phyloP scores from a whole-genome alignment of 1,140 invertebrate species.

The Lepidurus packardi region DNA sequence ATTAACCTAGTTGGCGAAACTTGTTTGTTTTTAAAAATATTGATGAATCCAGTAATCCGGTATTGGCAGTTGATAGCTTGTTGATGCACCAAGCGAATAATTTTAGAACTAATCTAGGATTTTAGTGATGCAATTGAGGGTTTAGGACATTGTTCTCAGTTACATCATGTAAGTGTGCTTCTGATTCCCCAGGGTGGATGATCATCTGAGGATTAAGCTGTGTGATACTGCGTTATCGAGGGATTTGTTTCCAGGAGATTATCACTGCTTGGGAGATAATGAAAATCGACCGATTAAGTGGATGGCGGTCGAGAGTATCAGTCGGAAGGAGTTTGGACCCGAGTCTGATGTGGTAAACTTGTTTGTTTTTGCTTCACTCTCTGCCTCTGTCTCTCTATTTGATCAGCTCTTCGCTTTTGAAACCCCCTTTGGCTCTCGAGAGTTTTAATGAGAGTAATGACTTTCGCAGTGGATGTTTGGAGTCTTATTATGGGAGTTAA shows the following conservation, averaged over 20 bases:
- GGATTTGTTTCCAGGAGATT: conserved; percentile 90
- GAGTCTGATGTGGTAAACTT: conserved; percentile 77
- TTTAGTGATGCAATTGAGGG: too few relatives aligned
- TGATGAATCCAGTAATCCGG: too few relatives aligned
- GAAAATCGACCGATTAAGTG: conserved; percentile 94
- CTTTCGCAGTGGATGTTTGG: conserved; percentile 83
- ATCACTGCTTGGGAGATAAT: conserved; percentile 90
- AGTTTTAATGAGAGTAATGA: conserved; percentile 10
- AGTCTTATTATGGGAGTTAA: conserved; percentile 88
- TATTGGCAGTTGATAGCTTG: too few relatives aligned
- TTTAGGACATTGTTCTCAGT: background rate
- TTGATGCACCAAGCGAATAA: too few relatives aligned
- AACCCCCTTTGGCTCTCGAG: background rate
- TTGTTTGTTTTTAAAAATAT: too few relatives aligned
- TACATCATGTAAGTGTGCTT: conserved; percentile 1
- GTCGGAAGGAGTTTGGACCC: conserved; percentile 75
- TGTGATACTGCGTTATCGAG: conserved; percentile 84
- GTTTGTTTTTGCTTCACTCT: background rate
- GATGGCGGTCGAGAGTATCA: conserved; percentile 82
- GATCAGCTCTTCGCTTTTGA: conserved; percentile 34
- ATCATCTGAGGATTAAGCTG: conserved; percentile 79
- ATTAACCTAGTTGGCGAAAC: too few relatives aligned
- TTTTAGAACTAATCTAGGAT: too few relatives aligned
- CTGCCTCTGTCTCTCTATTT: background rate
- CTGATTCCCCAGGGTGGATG: conserved; percentile 62